Base-by-base conservation (phyloP, 2,113 vertebrate genomes). In the Vombatus ursinus region DNA sequence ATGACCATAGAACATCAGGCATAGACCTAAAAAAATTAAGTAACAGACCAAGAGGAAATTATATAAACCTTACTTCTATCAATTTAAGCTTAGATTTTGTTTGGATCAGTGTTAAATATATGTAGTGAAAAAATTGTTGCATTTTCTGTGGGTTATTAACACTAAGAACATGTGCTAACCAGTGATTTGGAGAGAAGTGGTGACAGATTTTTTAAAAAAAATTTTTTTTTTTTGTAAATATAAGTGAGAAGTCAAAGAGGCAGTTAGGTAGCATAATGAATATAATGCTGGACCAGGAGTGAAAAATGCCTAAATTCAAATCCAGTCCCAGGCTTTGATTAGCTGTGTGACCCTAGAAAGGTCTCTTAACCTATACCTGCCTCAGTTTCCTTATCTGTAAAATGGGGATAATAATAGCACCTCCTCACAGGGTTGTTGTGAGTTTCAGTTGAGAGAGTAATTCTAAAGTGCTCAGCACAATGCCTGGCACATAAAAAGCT, bases 31-130 rank as follows among this genome's bases (percentile, higher is more conserved):
- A 44, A 44, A 44, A 84, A 44, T 84, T 84, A 84, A 44, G 16
- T 84, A 84, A 84, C 0, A 44, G 68, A n/a, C 1, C 6, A 84
- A 44, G 44, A 23, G 6, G n/a, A 23, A 44, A 84, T 84, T 23
- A 84, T 44, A 2, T 84, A 84, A 84, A 84, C 6, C 5, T 44
- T 14, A 68, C 26, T 84, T 84, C 6, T 44, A 44, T 44, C 14
- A 77, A 77, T 91, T 95, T 96, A 94, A 50, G 8, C 3, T 91
- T 94, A 6, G 92, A 47, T 44, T 94, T 90, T 28, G 28, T 95
- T 22, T 1, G 1, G 47, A 77, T 91, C n/a, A 84, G 9, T 22
- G 16, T 68, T 37, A 31, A 11, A 31, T 68, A 57, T 28, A 28
- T 28, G 8, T 10, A 68, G 31, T 68, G 57, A 57, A 37, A 54